A percentile compares a stretch with the other conserved stretches of the same genome.
Conservation (phyloP, 2,888 invertebrate genomes). For the Amiota mariae region DNA sequence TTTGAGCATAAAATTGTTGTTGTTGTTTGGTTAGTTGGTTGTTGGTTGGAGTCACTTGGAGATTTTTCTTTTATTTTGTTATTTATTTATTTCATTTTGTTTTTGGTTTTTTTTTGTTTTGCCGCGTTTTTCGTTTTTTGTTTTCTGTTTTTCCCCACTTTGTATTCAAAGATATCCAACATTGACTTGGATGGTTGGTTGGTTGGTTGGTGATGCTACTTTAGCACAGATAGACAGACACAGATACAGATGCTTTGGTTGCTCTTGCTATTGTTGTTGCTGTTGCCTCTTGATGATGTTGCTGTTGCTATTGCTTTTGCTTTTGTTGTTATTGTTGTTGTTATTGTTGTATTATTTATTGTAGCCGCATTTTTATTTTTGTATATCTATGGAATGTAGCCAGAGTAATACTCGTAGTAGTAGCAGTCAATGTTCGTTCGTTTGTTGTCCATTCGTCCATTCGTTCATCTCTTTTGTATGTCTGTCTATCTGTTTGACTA, state of each 20-base stretch:
- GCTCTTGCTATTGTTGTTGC: neutral
- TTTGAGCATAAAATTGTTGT: constrained; percentile 27
- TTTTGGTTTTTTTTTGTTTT: constrained; percentile 20
- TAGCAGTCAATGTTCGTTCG: too few relatives aligned
- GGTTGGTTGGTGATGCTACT: constrained; percentile 25
- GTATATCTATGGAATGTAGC: constrained; percentile 66
- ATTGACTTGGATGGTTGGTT: constrained; percentile 5
- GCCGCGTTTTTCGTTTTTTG: constrained; percentile 19
- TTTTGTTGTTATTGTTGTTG: constrained; percentile 35
- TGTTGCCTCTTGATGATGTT: constrained; percentile 5
- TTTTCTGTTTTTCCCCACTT: neutral
- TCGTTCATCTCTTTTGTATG: constrained; percentile 1
- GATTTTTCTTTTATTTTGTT: neutral
- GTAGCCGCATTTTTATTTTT: constrained; percentile 68
- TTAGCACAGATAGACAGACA: neutral
- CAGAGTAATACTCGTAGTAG: constrained; percentile 21
- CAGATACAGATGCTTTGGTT: neutral
- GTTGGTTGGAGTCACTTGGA: too few relatives aligned
- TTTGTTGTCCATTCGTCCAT: constrained; percentile 7
- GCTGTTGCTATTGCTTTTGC: constrained; percentile 15
- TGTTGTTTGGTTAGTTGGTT: neutral
- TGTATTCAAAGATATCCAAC: neutral
- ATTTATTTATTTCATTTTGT: constrained; percentile 14
- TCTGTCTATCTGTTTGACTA: neutral
- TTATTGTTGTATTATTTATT: constrained; percentile 59